Base-by-base conservation (phyloP, 2,888 invertebrate genomes). In the Lithophane ornitopus region DNA sequence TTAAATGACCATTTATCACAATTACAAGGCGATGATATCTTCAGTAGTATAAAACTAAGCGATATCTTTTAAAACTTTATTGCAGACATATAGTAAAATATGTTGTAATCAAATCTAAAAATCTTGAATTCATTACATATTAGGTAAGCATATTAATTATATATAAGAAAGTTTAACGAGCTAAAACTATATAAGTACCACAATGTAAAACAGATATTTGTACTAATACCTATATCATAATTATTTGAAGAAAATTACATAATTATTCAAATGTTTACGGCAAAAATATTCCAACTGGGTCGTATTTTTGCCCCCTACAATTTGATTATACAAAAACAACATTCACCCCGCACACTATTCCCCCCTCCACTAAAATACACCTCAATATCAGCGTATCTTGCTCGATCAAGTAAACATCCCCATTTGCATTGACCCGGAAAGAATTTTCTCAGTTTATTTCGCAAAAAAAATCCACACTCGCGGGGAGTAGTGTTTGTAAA, bases 401-500 rank as follows among this genome's bases (percentile, higher is more conserved):
- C 88, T 90, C 89, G 91, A 90, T 89, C 89, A 89, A 91, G 93
- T 94, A 93, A 94, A 93, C 92, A 93, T 88, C 89, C 92, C 93
- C 91, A 94, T 94, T 94, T 93, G 92, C 95, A 94, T 93, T 95
- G 95, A 94, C 94, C 94, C 93, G 94, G 93, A 95, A 95, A 94
- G 89, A 90, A 90, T 92, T 92, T 90, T 91, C 91, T 91, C 91
- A 87, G 89, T 93, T 94, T 93, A 94, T 94, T 95, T 94, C 90
- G 89, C 88, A 92, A 94, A 95, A 74, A 94, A 94, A 94, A 92
- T 91, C 93, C 91, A 92, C 93, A 93, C 91, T 92, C 91, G 88
- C 89, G 76, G 89, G 89, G 92, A 94, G 94, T 95, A 95, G 95
- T 95, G 94, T 96, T 96, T 95, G 95, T 96, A 95, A 95, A 96